Base-by-base conservation (phyloP, 2,797 vertebrate genomes). In the Strix occidentalis region DNA sequence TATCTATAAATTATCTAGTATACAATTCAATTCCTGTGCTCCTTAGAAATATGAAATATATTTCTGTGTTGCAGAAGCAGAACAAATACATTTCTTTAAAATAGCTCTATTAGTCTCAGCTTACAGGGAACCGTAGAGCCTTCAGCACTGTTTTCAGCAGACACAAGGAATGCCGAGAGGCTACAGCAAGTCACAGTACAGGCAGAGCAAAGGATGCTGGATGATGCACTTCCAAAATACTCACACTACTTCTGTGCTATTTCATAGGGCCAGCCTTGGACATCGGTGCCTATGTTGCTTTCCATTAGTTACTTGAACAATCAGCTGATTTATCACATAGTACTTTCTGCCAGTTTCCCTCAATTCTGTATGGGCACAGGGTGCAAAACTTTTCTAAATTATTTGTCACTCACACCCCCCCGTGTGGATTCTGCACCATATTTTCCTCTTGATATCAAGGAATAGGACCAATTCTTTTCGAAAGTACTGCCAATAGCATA, bases 101-200 rank as follows among this genome's bases (percentile, higher is more conserved):
- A 50, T 6, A 61, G 24, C 63, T 84, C 23, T 69, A 3, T 37
- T 23, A 72, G 48, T 26, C 28, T 74, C 57, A 60, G 25, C 20
- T 93, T 50, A 56, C 17, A 70, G 53, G 33, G 63, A 81, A 43
- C 37, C 0, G 0, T 7, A 51, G 43, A 33, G 37, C 37, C 37
- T 45, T 45, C 80, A 57, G 61, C 23, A 26, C 19, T 7, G 16
- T 57, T 81, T 80, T 57, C 69, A 78, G 57, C 45, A 91, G 70
- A 41, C 19, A 13, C 19, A 19, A 13, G 39, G 33, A 77, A 83
- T 5, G 35, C 24, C 1, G 6, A 74, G 76, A 45, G 11, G 54
- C 39, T 33, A 16, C 0, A 0, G 37, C 45, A 71, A 37, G n/a
- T 24, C 57, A 23, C 6, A 9, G n/a, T 1, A 11, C 10, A 43